Percentiles rank a stretch among this genome's conserved stretches.
Evolutionary conservation across 1,140 invertebrate species (phyloP).

Genomic region (Lasaia peninsularis): DNA sequence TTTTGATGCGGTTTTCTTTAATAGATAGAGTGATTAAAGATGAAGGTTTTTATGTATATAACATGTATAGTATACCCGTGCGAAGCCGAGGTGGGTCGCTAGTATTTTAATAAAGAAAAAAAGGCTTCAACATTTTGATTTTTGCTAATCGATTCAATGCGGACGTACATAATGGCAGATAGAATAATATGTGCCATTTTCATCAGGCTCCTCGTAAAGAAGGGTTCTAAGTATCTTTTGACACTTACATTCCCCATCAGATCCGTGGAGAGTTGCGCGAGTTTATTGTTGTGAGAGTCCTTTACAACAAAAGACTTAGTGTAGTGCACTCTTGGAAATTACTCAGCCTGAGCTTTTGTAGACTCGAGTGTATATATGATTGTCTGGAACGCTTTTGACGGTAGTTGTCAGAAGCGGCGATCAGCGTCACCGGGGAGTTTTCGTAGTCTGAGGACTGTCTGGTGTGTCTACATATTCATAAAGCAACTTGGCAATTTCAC

Average conservation of each 20-base stretch:
- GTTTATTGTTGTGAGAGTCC: slow-evolving; percentile 15
- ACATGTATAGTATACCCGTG: too few relatives aligned
- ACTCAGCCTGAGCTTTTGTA: slow-evolving; percentile 12
- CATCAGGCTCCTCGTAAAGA: neutral
- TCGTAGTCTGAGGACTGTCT: neutral
- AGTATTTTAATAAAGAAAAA: too few relatives aligned
- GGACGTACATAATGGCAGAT: neutral
- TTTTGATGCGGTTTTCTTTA: too few relatives aligned
- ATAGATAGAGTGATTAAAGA: too few relatives aligned
- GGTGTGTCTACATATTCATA: neutral
- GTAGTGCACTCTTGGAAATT: slow-evolving; percentile 17
- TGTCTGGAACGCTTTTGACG: slow-evolving; percentile 14
- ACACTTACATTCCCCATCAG: slow-evolving; percentile 12
- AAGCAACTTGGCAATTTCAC: neutral
- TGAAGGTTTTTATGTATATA: too few relatives aligned
- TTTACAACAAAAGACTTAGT: slow-evolving; percentile 9
- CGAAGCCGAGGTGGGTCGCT: too few relatives aligned
- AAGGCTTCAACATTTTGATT: too few relatives aligned
- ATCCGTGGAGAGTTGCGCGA: neutral
- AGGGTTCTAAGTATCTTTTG: slow-evolving; percentile 12
- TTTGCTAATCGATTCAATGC: too few relatives aligned
- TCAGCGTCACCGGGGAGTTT: neutral
- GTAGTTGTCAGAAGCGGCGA: neutral
- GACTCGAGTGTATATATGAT: neutral
- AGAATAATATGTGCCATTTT: slow-evolving; percentile 3